Base-by-base conservation (phyloP, 2,797 vertebrate species). In the Rachycentron canadum region DNA sequence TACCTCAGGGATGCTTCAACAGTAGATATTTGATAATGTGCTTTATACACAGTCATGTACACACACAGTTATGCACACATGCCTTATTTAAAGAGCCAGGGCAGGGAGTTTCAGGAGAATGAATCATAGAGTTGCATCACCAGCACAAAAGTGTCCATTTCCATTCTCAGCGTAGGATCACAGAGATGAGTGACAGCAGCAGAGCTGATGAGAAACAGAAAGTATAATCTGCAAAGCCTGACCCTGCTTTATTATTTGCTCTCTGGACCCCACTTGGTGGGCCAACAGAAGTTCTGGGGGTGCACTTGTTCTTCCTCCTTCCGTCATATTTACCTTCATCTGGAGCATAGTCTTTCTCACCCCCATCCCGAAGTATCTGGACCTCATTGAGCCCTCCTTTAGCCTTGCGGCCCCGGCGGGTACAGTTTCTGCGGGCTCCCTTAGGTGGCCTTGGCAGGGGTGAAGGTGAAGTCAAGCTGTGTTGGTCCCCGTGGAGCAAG, bases 261-360 rank as follows among this genome's bases (percentile, higher is more conserved):
- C 96, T 96, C 94, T 98, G 97, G 64, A 99, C 98, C 81, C 98
- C 97, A 1, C 95, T 98, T 32, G 98, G 98, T 43, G 96, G 94
- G 68, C 96, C 96, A 17, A 97, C 91, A 66, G 96, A 96, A 73
- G 96, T 96, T 94, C 96, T 96, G 72, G 96, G 95, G 86, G 95
- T 95, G 83, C 98, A 99, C 91, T 99, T 99, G 92, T 97, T 96
- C 95, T 96, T 98, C 89, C 96, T 96, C 79, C 95, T 95, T 17
- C 94, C 93, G 55, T 95, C 94, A 74, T 96, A 95, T 92, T 98
- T 98, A 34, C 67, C 92, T 52, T 69, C 92, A 88, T 96, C 87
- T 58, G 96, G 93, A 81, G 92, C 76, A 21, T 97, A 96, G 95
- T 98, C 97, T 85, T 94, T 95, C 16, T 92, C 94, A 43, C 50